phyloP scores from a whole-genome alignment of 1,140 invertebrate species.

The Lordiphosa mommai region DNA sequence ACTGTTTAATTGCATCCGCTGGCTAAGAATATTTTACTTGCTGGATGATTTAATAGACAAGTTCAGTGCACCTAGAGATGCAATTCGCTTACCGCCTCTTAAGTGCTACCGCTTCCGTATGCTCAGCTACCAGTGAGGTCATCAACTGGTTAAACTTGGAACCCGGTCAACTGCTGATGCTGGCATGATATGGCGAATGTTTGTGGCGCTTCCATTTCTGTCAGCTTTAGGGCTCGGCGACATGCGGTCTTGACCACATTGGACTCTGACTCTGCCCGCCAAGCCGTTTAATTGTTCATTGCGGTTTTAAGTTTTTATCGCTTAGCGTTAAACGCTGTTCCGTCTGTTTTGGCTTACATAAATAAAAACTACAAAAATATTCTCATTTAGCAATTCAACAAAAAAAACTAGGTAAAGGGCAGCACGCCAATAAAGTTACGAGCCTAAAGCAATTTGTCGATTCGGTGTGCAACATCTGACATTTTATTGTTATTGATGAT shows the following conservation, averaged over 20 bases:
- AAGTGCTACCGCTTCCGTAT: constrained; percentile 17
- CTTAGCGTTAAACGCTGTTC: constrained; percentile 6
- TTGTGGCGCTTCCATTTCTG: constrained; percentile 26
- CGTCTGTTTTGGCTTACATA: not conserved
- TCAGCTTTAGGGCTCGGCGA: constrained; percentile 18
- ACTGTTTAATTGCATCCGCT: constrained; percentile 28
- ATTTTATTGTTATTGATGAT: no score
- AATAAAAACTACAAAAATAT: constrained; percentile 6
- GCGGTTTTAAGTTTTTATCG: constrained; percentile 11
- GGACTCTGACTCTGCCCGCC: constrained; percentile 31
- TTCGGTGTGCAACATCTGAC: constrained; percentile 23
- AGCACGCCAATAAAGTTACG: constrained; percentile 34
- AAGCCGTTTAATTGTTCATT: constrained; percentile 34
- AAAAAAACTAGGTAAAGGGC: constrained; percentile 64
- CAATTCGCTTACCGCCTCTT: constrained; percentile 24
- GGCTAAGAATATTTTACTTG: not conserved
- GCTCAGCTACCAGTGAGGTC: not conserved
- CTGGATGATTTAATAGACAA: constrained; percentile 18
- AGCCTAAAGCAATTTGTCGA: not conserved
- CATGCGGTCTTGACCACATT: constrained; percentile 41
- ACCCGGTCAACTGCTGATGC: constrained; percentile 17
- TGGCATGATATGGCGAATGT: constrained; percentile 42
- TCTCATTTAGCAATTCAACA: constrained; percentile 30
- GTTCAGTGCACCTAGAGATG: constrained; percentile 63
- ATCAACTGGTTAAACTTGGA: constrained; percentile 23